Percentiles rank a stretch among this genome's conserved stretches.
phyloP scores from a whole-genome alignment of 2,888 invertebrate species.

The Hypomecis punctinalis region DNA sequence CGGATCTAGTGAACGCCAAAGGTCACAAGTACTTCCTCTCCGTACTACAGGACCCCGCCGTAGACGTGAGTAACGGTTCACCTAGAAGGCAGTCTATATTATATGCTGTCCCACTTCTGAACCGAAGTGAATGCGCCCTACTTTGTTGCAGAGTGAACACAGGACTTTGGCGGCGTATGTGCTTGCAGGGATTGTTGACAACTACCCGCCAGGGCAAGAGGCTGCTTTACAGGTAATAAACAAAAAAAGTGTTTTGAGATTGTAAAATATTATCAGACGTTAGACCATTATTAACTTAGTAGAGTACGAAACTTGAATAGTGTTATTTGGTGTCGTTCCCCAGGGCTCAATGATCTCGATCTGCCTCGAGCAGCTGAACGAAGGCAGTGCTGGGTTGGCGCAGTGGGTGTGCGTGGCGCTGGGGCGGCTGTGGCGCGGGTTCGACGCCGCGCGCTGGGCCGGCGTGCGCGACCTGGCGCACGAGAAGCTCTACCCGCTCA shows the following conservation, averaged over 20 bases:
- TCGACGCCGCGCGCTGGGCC: slow-evolving; percentile 93
- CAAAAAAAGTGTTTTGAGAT: no score
- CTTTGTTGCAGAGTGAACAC: slow-evolving; percentile 87
- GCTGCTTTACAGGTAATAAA: slow-evolving; percentile 87
- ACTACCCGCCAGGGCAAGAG: slow-evolving; percentile 95
- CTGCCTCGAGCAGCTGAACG: slow-evolving; percentile 94
- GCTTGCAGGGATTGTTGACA: slow-evolving; percentile 95
- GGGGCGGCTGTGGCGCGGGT: slow-evolving; percentile 95
- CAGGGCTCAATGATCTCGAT: slow-evolving; percentile 96
- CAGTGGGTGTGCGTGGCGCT: slow-evolving; percentile 97
- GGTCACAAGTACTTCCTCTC: slow-evolving; percentile 97
- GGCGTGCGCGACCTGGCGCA: slow-evolving; percentile 98
- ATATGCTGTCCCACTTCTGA: no score
- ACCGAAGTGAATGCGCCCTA: neutral
- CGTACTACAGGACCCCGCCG: slow-evolving; percentile 94
- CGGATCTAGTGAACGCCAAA: slow-evolving; percentile 96
- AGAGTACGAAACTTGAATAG: no score
- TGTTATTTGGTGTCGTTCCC: neutral
- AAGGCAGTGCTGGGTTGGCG: slow-evolving; percentile 86
- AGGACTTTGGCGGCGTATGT: slow-evolving; percentile 98
- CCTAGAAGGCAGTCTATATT: neutral
- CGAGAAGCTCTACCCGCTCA: slow-evolving; percentile 94
- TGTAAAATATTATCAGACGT: no score
- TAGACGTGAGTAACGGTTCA: slow-evolving; percentile 88
- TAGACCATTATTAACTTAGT: no score